Evolutionary conservation across 2,797 vertebrate genomes (phyloP).

Genomic region (Pangasius larnaudii): DNA sequence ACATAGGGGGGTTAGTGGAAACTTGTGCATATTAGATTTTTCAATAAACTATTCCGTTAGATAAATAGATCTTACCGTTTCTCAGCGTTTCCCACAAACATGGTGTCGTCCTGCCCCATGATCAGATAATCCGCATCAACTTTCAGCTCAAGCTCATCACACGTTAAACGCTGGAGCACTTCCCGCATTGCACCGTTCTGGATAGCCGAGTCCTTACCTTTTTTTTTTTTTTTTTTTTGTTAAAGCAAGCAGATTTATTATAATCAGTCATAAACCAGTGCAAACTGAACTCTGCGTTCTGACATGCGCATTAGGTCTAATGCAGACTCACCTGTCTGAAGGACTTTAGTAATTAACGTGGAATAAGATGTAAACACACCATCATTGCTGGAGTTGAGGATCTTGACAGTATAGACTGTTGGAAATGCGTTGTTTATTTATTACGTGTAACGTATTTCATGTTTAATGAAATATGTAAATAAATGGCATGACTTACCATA

Average conservation of each 20-base stretch:
- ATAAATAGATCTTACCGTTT: conserved; percentile 60
- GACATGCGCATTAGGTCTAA: neutral
- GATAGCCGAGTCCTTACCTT: conserved; percentile 59
- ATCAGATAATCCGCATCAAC: conserved; percentile 65
- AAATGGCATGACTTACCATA: conserved; percentile 64
- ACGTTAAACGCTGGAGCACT: conserved; percentile 56
- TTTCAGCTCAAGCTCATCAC: conserved; percentile 57
- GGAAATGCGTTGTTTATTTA: conserved; percentile 7
- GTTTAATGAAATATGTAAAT: neutral
- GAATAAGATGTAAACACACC: conserved; percentile 68
- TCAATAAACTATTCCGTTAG: neutral
- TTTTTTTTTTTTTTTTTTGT: neutral
- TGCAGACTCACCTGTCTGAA: conserved; percentile 65
- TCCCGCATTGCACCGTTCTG: conserved; percentile 55
- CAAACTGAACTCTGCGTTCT: neutral
- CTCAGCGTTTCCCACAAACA: conserved; percentile 47
- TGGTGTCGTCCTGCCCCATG: conserved; percentile 68
- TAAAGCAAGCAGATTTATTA: no score
- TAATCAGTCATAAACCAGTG: neutral
- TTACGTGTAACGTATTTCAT: neutral
- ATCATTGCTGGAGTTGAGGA: conserved; percentile 62
- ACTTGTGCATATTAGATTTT: neutral
- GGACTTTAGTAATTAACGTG: conserved; percentile 58
- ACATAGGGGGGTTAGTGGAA: neutral
- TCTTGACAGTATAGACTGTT: conserved; percentile 62